Conservation (phyloP, 2,888 invertebrate species). For the Ochropacha duplaris region DNA sequence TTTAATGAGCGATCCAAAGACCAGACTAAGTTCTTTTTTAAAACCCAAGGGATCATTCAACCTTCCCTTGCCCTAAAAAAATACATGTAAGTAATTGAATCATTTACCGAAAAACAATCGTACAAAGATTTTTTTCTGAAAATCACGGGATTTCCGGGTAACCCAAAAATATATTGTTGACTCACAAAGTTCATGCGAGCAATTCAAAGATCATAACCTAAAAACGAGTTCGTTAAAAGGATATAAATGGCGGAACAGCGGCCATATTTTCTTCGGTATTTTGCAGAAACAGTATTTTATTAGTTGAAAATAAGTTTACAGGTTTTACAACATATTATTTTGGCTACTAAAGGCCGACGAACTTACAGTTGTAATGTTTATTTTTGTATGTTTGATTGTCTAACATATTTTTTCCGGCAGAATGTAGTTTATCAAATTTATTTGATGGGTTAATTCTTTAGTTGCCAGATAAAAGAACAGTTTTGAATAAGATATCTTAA, state of each 20-base stretch:
- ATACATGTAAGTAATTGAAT: neutral
- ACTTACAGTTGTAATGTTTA: neutral
- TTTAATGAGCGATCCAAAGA: neutral
- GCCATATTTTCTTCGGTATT: neutral
- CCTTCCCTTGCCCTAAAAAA: neutral
- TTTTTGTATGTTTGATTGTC: neutral
- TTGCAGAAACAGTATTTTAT: neutral
- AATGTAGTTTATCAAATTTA: neutral
- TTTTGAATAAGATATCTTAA: neutral
- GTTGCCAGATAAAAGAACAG: neutral
- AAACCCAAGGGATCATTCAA: neutral
- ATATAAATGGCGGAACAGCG: neutral
- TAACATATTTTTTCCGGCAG: neutral
- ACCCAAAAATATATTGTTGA: neutral
- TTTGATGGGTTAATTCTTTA: neutral
- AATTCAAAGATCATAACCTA: neutral
- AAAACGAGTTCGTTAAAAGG: neutral
- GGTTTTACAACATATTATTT: neutral
- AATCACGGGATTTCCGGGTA: neutral
- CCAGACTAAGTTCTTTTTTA: neutral
- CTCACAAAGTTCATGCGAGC: neutral
- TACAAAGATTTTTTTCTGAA: neutral
- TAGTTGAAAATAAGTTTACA: neutral
- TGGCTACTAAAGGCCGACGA: neutral
- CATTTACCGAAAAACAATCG: neutral